Conservation (phyloP, 2,113 vertebrate genomes). For the Oenanthe oenanthe region DNA sequence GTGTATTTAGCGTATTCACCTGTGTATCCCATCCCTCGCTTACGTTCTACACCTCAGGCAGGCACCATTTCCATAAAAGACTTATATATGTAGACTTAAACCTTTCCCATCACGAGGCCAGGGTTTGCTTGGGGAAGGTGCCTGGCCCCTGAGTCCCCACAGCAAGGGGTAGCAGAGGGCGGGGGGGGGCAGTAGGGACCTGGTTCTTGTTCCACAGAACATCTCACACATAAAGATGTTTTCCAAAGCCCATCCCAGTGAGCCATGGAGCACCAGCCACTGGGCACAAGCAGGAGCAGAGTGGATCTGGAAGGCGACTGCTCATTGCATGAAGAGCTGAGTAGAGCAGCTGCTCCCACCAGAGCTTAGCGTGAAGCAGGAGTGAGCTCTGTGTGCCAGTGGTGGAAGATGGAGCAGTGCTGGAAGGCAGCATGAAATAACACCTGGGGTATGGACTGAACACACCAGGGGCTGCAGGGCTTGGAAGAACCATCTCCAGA, state of each 20-base stretch:
- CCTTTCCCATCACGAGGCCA: not conserved
- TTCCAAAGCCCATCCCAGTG: not conserved
- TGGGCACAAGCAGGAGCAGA: accelerated
- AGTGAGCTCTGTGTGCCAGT: accelerated
- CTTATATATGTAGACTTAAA: accelerated
- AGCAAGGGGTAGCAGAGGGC: accelerated
- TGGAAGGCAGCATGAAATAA: not conserved
- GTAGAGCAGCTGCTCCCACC: not conserved
- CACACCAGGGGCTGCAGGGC: not conserved
- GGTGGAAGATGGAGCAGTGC: not conserved
- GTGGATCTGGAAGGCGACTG: accelerated
- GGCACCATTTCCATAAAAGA: accelerated
- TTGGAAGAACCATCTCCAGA: not conserved
- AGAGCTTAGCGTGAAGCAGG: not conserved
- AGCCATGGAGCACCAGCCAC: not conserved
- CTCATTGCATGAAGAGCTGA: accelerated
- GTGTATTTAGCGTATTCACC: too few species aligned
- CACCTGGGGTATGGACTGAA: accelerated
- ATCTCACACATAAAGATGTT: accelerated
- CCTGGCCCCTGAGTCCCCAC: accelerated
- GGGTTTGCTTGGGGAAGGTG: not conserved
- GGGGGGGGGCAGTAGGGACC: accelerated
- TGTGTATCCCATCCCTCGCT: accelerated
- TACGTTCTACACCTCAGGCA: too few species aligned
- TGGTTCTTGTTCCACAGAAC: not conserved